Base-by-base conservation (phyloP, 2,113 vertebrate genomes). In the Lophotis ruficrista region DNA sequence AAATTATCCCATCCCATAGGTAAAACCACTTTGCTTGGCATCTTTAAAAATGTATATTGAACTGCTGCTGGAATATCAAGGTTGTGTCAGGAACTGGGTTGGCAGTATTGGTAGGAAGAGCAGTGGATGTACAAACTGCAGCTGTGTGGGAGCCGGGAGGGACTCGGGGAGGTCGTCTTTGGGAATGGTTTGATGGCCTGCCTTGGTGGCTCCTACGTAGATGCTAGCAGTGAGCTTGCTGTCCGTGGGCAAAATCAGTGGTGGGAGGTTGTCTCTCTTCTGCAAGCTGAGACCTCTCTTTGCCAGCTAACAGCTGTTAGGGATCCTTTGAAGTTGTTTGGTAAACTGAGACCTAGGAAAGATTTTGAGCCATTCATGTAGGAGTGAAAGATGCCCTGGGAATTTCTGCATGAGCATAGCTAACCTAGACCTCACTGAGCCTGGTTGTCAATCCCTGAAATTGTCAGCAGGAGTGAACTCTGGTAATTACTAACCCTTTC, bases 291-390 rank as follows among this genome's bases (percentile, higher is more conserved):
- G 75, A 60, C 45, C 65, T 93, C 61, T 22, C 70, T 90, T 62
- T 90, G 58, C 78, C 54, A 45, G 4, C 50, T 22, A 50, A 64
- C 69, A 91, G 89, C 93, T 91, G 78, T 61, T 57, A 22, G 73
- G 37, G 43, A 54, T 91, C 24, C 88, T 85, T 92, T 93, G 82
- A 95, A 80, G 78, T 87, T 87, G 33, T 60, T 90, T 58, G 84
- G 94, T 93, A 80, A 96, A 93, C 71, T 88, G 93, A 91, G 78
- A 77, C 82, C 60, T 57, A 91, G 92, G 82, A 71, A 84, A 65
- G 80, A 64, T 73, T 88, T 54, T 47, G 66, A 86, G 68, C 82
- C 68, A 19, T 85, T 91, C 15, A 4, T 28, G 78, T 90, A 47
- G 87, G 78, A 93, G 84, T 80, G 81, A 80, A 90, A 80, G 83